Evolutionary conservation across 2,888 invertebrate species (phyloP).

Genomic region (Pseudococcus viburni): DNA sequence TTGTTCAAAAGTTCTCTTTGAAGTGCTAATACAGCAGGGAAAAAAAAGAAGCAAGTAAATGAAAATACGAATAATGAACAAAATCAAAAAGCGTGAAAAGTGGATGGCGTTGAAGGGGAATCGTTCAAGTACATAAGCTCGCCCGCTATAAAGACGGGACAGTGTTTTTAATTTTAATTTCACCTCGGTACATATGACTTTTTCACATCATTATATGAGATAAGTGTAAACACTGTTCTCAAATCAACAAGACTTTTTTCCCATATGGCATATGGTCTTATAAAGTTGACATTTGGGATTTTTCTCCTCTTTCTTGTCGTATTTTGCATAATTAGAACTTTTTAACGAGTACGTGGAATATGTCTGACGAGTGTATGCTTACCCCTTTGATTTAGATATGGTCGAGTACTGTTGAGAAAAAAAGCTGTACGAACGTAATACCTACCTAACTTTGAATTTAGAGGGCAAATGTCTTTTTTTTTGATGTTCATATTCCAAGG

Average conservation of each 20-base stretch:
- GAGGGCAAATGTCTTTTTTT: too few species aligned
- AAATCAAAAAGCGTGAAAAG: slow-evolving; percentile 52
- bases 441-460: too few species aligned
- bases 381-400: too few species aligned
- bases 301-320: not conserved
- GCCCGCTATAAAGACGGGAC: not conserved
- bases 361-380: too few species aligned
- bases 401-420: too few species aligned
- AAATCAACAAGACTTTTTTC: not conserved
- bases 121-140: slow-evolving; percentile 11
- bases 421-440: too few species aligned
- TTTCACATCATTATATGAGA: not conserved
- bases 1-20: slow-evolving; percentile 8
- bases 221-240: not conserved
- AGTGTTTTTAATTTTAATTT: slow-evolving; percentile 9
- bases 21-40: slow-evolving; percentile 14
- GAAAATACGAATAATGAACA: slow-evolving; percentile 43
- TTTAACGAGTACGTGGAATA: not conserved
- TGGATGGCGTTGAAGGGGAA: slow-evolving; percentile 23
- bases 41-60: slow-evolving; percentile 21
- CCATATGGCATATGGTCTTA: not conserved
- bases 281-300: not conserved
- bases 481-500: too few species aligned
- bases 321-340: not conserved
- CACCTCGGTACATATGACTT: not conserved